Evolutionary conservation across 2,888 invertebrate species (phyloP).

Genomic region (Synergus laeviventris): DNA sequence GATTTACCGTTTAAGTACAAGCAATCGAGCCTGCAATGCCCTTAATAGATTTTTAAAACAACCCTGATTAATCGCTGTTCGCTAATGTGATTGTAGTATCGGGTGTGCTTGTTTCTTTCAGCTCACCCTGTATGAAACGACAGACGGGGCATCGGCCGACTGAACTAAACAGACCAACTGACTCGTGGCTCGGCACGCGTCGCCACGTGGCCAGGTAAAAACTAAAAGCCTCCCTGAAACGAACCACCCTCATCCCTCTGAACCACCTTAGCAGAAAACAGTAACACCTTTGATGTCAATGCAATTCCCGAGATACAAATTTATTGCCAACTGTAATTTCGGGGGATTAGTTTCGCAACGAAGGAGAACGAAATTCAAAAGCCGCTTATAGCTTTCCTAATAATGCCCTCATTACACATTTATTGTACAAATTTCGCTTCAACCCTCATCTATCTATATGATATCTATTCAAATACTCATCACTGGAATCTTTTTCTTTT

Average conservation of each 20-base stretch:
- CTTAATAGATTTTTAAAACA: conserved; percentile 24
- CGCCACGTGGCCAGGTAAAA: conserved; percentile 59
- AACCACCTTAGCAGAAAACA: conserved; percentile 37
- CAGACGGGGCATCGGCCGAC: conserved; percentile 55
- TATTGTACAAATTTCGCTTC: background rate
- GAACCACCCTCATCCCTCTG: conserved; percentile 57
- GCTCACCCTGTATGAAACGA: conserved; percentile 52
- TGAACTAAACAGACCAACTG: conserved; percentile 53
- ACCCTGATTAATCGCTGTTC: conserved; percentile 18
- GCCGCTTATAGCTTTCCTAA: background rate
- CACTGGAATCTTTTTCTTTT: background rate
- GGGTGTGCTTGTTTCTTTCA: conserved; percentile 43
- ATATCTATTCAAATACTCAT: background rate
- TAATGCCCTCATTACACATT: background rate
- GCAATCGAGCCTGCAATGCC: background rate
- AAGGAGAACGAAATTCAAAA: background rate
- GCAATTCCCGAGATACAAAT: conserved; percentile 36
- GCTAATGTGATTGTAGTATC: conserved; percentile 36
- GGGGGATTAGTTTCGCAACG: conserved; percentile 46
- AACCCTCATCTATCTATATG: too few species aligned
- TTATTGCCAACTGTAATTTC: conserved; percentile 52
- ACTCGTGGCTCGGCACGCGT: conserved; percentile 62
- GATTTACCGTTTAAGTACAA: background rate
- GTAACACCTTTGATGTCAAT: conserved; percentile 53
- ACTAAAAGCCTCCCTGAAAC: conserved; percentile 58